Base-by-base conservation (phyloP, 1,140 invertebrate genomes). In the Bombus impatiens region DNA sequence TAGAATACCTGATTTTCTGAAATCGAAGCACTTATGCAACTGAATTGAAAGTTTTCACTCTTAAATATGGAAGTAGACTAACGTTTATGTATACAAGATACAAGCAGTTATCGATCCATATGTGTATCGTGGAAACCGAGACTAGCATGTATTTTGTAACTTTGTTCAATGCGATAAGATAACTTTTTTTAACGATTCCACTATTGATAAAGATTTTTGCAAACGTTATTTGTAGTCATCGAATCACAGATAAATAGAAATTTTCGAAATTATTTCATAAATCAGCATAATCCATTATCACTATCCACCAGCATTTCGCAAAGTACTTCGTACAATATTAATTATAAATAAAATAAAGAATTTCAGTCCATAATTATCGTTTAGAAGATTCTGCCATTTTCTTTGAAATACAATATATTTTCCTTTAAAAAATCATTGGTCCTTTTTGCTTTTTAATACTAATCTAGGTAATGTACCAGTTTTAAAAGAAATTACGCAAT, bases 161-260 rank as follows among this genome's bases (percentile, higher is more conserved):
- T 86, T 86, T 82, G 78, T 82, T 62, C 47, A 70, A 47, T 44
- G 40, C 62, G 62, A 86, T 86, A 76, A 75, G 44, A 42, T 86
- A 68, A 53, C 37, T 57, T 47, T 78, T 85, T 15, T 40, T 22
- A 35, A 18, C 2, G 37, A 82, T 86, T 82, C 22, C 22, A 13
- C n/a, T 22, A 40, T 15, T 12, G 84, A 77, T 62, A 82, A 70
- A 10, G 9, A 79, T 62, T 71, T 53, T 53, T 74, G 8, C 25
- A 32, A 59, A 68, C 59, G 68, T 88, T 74, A 86, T 59, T 76
- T 40, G 25, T 42, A 70, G 2, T 35, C 40, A 10, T 59, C 4
- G 15, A 22, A 40, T 53, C 32, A 13, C 0, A 40, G 18, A 18
- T 1, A 18, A 71, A 57, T 47, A 28, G 18, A 78, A 32, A 42